Evolutionary conservation across 2,113 vertebrate species (phyloP).

Genomic region (Neomonachus schauinslandi): DNA sequence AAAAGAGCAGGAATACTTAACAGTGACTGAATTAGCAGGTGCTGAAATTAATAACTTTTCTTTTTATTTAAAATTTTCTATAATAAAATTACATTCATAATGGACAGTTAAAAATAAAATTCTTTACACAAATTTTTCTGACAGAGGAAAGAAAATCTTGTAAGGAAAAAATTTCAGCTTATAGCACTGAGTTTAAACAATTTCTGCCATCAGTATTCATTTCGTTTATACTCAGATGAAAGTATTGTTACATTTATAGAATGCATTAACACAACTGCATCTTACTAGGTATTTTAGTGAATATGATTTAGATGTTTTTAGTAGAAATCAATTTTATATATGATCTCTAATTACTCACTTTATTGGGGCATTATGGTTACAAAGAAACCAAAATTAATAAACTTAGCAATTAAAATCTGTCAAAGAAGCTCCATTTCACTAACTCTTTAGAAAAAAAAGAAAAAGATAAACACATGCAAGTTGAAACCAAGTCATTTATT

Average conservation of each 20-base stretch:
- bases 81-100: not conserved
- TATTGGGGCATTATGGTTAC: not conserved
- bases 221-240: not conserved
- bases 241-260: not conserved
- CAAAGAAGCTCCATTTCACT: not conserved
- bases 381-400: not conserved
- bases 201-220: not conserved
- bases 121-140: not conserved
- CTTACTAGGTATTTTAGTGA: not conserved
- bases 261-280: not conserved
- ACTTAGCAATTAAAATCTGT: not conserved
- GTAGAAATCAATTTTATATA: not conserved
- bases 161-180: not conserved
- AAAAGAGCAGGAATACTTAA: not conserved
- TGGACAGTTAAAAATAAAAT: not conserved
- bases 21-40: not conserved
- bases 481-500: not conserved
- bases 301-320: not conserved
- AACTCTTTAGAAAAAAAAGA: not conserved
- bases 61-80: not conserved
- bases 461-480: not conserved
- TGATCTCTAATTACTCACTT: not conserved
- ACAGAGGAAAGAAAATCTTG: not conserved
- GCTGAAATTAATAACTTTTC: not conserved
- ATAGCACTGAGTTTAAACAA: not conserved